These are phyloP conservation scores for Apamea sordens DNA, from an alignment of 2,888 invertebrate species.

Conservation along the genomic window DNA sequence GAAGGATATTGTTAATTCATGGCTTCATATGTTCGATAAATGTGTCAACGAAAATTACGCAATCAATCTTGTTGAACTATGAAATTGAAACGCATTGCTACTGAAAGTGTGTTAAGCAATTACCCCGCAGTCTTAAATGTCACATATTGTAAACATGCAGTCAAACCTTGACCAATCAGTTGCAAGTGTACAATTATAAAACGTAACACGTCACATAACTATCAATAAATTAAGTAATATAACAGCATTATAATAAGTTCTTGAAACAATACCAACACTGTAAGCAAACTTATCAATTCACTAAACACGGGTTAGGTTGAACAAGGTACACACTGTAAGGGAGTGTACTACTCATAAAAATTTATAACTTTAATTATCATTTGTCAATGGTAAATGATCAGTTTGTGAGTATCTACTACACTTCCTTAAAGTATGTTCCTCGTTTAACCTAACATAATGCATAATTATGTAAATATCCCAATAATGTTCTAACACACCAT, in stretches of 20 bases:
- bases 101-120: no score
- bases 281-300: not conserved
- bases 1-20: no score
- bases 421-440: not conserved
- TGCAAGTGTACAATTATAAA: not conserved
- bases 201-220: not conserved
- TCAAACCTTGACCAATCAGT: not conserved
- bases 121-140: not conserved
- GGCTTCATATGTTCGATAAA: no score
- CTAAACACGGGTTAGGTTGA: not conserved
- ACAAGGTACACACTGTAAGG: not conserved
- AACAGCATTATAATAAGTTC: constrained; percentile 32
- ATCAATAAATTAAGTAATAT: constrained; percentile 49
- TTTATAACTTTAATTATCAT: not conserved
- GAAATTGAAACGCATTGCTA: no score
- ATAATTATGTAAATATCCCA: not conserved
- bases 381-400: not conserved
- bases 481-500: constrained; percentile 20
- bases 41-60: no score
- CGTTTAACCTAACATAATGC: not conserved
- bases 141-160: not conserved
- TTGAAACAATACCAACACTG: constrained; percentile 52
- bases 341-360: not conserved
- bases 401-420: not conserved
- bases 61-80: no score